These are phyloP conservation scores for Tipula confusa DNA, from an alignment of 2,888 invertebrate species.

Conservation along the genomic window DNA sequence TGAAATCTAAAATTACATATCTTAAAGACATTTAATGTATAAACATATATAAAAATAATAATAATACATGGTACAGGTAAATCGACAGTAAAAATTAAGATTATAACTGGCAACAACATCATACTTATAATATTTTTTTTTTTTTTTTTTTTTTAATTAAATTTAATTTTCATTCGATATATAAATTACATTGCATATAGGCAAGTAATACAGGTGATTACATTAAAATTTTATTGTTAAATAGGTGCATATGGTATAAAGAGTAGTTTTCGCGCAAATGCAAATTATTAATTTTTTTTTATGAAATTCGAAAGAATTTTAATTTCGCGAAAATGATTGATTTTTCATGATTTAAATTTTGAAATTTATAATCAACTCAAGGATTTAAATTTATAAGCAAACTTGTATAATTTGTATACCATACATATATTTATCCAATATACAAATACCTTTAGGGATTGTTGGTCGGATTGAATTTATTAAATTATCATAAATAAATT, in stretches of 20 bases:
- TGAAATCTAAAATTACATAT: conserved; percentile 25
- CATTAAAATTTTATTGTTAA: background rate
- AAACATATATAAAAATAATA: background rate
- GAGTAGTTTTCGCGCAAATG: background rate
- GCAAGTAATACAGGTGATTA: conserved; percentile 8
- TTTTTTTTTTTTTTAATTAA: background rate
- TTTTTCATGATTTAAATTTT: conserved; percentile 12
- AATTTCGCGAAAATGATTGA: conserved; percentile 3
- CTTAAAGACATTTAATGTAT: conserved; percentile 3
- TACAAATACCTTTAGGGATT: background rate
- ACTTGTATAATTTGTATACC: background rate
- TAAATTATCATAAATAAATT: background rate
- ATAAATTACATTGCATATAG: background rate
- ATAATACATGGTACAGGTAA: background rate
- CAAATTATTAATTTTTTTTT: background rate
- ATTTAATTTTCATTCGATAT: background rate
- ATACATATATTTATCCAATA: background rate
- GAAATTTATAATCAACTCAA: background rate
- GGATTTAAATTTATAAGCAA: background rate
- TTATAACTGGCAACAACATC: conserved; percentile 3
- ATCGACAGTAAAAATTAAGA: conserved; percentile 20
- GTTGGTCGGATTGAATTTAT: background rate
- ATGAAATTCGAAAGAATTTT: background rate
- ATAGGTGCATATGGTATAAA: no score
- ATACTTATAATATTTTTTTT: background rate